Conservation (phyloP, 2,113 vertebrate species). For the Panthera uncia region DNA sequence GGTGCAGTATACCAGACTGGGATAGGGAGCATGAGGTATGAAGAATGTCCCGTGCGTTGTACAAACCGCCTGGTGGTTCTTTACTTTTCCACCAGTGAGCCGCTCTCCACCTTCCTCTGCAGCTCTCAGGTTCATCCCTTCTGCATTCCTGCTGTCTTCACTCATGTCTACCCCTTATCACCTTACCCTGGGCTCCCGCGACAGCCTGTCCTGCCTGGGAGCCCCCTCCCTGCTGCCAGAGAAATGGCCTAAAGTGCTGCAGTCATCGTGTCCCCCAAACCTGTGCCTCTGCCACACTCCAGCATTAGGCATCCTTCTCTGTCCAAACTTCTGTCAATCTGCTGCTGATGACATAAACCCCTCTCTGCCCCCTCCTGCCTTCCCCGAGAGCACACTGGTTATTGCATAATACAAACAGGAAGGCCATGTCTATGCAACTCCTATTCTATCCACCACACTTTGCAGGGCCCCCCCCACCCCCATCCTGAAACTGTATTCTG, state of each 20-base stretch:
- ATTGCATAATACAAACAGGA: background rate
- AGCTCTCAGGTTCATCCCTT: background rate
- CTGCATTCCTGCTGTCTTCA: slow-evolving; percentile 10
- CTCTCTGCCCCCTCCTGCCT: background rate
- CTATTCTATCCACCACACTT: background rate
- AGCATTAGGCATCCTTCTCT: background rate
- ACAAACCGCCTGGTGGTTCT: background rate
- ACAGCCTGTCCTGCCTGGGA: fast-evolving
- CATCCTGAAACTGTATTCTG: background rate
- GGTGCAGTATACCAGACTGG: background rate
- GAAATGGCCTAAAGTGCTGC: background rate
- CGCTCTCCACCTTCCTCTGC: background rate
- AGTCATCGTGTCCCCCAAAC: too few species aligned
- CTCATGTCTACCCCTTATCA: background rate
- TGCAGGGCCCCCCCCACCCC: background rate
- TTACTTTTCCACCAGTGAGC: background rate
- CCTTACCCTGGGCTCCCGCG: background rate
- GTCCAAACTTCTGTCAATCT: background rate
- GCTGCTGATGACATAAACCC: background rate
- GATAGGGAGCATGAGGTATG: background rate
- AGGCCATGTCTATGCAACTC: background rate
- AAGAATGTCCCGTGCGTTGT: background rate
- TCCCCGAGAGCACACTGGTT: background rate
- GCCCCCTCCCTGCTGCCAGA: background rate
- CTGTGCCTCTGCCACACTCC: background rate